These are phyloP conservation scores for Fulmarus glacialis DNA, from an alignment of 2,113 vertebrate genomes.

Conservation along the genomic window DNA sequence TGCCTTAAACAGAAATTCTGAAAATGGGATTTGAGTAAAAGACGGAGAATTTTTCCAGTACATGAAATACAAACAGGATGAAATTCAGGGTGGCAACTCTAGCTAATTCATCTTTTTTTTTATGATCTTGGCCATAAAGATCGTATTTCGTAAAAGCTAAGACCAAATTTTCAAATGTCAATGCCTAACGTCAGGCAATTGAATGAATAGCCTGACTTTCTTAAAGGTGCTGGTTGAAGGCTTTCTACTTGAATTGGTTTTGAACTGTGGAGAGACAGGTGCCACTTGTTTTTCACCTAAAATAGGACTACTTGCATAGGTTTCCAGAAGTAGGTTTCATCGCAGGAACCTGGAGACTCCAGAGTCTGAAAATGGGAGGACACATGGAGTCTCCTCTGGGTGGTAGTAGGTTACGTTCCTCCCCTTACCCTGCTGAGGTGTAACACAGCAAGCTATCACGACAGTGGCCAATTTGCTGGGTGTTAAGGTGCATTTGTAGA, in stretches of 20 bases:
- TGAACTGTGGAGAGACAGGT: background rate
- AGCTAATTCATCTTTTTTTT: background rate
- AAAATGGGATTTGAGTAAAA: background rate
- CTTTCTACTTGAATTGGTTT: background rate
- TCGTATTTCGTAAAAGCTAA: accelerated
- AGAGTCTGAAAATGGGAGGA: background rate
- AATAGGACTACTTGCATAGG: background rate
- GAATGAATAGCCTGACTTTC: background rate
- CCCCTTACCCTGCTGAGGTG: background rate
- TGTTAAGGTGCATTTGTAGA: background rate
- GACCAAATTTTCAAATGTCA: background rate
- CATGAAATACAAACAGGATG: background rate
- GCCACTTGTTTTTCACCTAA: background rate
- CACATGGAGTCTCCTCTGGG: background rate
- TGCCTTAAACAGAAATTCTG: background rate
- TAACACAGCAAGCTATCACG: background rate
- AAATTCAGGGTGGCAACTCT: background rate
- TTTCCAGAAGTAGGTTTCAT: background rate
- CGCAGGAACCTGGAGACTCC: background rate
- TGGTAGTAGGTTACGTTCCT: background rate
- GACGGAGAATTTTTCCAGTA: background rate
- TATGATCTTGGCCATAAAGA: background rate
- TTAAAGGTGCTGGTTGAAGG: background rate
- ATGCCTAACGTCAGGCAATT: background rate
- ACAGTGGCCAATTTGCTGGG: accelerated